These are phyloP conservation scores for Drosophila buzzatii DNA, from an alignment of 2,888 invertebrate species.

Conservation along the genomic window DNA sequence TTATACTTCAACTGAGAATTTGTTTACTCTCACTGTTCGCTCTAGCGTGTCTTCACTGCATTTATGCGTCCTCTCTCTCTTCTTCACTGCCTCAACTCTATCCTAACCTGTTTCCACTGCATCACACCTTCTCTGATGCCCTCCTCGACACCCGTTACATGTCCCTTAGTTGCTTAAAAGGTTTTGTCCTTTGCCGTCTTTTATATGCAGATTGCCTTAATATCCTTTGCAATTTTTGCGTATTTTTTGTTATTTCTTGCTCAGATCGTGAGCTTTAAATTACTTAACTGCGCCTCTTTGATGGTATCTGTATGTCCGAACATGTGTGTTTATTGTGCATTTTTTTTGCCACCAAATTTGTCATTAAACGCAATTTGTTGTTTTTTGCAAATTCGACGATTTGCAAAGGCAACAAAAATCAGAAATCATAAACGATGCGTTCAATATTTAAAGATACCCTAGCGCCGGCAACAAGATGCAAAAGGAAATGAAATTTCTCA, in stretches of 20 bases:
- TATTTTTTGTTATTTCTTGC: neutral
- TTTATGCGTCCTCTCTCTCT: neutral
- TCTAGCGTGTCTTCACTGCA: neutral
- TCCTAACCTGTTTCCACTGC: neutral
- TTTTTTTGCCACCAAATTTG: slow-evolving; percentile 69
- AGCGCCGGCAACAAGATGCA: neutral
- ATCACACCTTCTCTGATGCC: neutral
- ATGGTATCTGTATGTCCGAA: slow-evolving; percentile 21
- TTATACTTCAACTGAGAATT: too few relatives aligned
- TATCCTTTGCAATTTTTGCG: slow-evolving; percentile 2
- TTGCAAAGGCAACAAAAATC: slow-evolving; percentile 32
- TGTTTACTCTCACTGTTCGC: neutral
- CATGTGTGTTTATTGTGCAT: slow-evolving; percentile 30
- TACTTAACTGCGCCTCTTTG: slow-evolving; percentile 47
- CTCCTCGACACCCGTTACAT: neutral
- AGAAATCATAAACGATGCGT: slow-evolving; percentile 5
- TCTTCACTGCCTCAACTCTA: neutral
- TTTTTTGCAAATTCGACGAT: slow-evolving; percentile 43
- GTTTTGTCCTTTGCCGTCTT: slow-evolving; percentile 65
- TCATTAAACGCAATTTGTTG: slow-evolving; percentile 70
- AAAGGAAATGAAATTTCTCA: neutral
- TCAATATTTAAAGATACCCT: slow-evolving; percentile 25
- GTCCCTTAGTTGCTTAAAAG: slow-evolving; percentile 52
- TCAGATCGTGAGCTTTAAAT: slow-evolving; percentile 53
- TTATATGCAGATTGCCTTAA: slow-evolving; percentile 68